Evolutionary conservation across 2,888 invertebrate species (phyloP), one percentile per base, ranked within the genome.

Genomic region (Drosophila affinis): DNA sequence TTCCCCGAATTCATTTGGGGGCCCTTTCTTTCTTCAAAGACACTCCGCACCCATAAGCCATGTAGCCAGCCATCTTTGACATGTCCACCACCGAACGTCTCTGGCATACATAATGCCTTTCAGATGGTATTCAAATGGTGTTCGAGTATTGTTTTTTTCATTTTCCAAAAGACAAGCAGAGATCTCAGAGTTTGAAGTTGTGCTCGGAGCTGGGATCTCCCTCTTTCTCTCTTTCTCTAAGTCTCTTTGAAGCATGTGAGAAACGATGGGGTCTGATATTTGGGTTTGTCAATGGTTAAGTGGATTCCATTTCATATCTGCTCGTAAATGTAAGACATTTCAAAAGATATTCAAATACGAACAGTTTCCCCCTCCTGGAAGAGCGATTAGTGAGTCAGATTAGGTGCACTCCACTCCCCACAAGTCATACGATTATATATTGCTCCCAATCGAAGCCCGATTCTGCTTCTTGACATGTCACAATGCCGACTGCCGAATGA

Each of bases 141-240:
- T 47, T 72, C 68, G 82, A 79, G 75, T 76, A 79, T 72, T 72
- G 73, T 88, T 72, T 70, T 88, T 87, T 87, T 86, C 78, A 75
- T 77, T 84, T 80, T 47, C 53, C 49, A 49, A 60, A 73, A 67
- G 39, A 39, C 14, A 39, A 39, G 39, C 39, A 14, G 39, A 39
- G 39, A 39, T 39, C 39, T 9, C 29, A 2, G 29, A 29, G 29
- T 2, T 29, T 27, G 27, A 7, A 6, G 27, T 7, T 27, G 27
- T 21, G 21, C 27, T 27, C 7, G 27, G 27, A 27, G 27, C 2
- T 27, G 27, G 27, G 6, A 6, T 12, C 34, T 52, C 67, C 65
- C 62, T 72, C 63, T 72, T 12, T 14, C 47, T 44, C 68, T 34
- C 34, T 17, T 17, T 18, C 29, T 53, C 17, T 21, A 14, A 21